Conservation (phyloP, 2,113 vertebrate species). For the Procavia capensis region DNA sequence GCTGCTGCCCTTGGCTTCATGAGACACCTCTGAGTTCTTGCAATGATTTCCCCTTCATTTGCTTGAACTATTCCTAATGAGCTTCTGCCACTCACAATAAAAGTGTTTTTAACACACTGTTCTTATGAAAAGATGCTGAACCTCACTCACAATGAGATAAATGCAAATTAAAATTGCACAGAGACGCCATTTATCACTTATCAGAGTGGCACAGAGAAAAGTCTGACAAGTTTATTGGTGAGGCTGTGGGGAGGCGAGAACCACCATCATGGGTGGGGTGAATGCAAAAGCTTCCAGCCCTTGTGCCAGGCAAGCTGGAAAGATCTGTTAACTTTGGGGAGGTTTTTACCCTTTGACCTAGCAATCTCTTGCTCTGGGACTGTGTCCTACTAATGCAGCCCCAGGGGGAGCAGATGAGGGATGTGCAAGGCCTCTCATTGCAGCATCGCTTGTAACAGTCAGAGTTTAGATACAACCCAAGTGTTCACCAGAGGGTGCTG, state of each 20-base stretch:
- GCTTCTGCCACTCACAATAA: slow-evolving; percentile 47
- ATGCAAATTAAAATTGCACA: slow-evolving; percentile 47
- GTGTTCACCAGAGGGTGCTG: neutral
- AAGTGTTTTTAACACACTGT: slow-evolving; percentile 52
- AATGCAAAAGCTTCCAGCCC: neutral
- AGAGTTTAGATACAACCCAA: neutral
- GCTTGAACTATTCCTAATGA: slow-evolving; percentile 57
- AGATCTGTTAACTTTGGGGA: neutral
- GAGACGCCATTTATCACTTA: neutral
- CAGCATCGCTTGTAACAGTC: neutral
- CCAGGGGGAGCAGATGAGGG: neutral
- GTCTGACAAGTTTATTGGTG: neutral
- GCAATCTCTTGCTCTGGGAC: neutral
- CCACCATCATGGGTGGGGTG: neutral
- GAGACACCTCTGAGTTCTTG: slow-evolving; percentile 1
- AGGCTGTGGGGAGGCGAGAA: neutral
- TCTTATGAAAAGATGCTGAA: slow-evolving; percentile 52
- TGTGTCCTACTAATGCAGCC: neutral
- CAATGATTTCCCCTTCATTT: slow-evolving; percentile 43
- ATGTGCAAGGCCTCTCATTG: neutral
- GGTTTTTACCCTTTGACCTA: neutral
- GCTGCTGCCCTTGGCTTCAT: neutral
- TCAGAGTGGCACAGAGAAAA: neutral
- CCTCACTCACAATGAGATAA: slow-evolving; percentile 56
- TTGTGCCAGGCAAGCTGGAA: neutral